Evolutionary conservation across 1,140 invertebrate species (phyloP).

Genomic region (Drosophila repleta): DNA sequence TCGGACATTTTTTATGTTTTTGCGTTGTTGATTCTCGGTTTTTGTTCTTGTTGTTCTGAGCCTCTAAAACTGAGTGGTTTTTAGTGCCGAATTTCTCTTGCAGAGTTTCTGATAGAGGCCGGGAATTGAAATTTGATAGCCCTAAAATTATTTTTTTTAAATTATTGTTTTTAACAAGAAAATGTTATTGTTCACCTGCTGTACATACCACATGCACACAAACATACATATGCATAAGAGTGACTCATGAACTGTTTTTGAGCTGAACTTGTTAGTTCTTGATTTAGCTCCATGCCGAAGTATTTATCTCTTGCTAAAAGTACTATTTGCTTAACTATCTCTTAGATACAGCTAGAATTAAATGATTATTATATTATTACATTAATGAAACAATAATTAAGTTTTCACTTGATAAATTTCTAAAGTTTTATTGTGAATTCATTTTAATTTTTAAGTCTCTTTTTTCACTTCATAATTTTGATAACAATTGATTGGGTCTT

Average conservation of each 20-base stretch:
- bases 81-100: neutral
- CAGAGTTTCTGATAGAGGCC: neutral
- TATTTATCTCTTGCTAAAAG: neutral
- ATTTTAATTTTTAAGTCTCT: slow-evolving; percentile 23
- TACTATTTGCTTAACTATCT: neutral
- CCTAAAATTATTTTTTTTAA: slow-evolving; percentile 12
- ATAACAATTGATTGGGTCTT: slow-evolving; percentile 77
- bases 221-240: neutral
- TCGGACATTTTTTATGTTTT: slow-evolving; percentile 76
- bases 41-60: neutral
- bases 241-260: slow-evolving; percentile 13
- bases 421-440: neutral
- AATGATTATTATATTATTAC: neutral
- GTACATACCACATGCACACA: neutral
- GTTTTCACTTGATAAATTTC: slow-evolving; percentile 7
- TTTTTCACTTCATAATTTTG: slow-evolving; percentile 64
- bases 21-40: slow-evolving; percentile 50
- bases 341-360: neutral
- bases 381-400: slow-evolving; percentile 2
- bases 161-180: slow-evolving; percentile 45
- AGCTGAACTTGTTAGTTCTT: slow-evolving; percentile 29
- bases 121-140: slow-evolving; percentile 4
- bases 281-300: neutral
- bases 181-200: slow-evolving; percentile 45
- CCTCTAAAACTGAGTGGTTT: neutral